Percentiles rank a stretch among this genome's conserved stretches.
Conservation (phyloP, 2,888 invertebrate genomes). For the Orthonevra nobilis region DNA sequence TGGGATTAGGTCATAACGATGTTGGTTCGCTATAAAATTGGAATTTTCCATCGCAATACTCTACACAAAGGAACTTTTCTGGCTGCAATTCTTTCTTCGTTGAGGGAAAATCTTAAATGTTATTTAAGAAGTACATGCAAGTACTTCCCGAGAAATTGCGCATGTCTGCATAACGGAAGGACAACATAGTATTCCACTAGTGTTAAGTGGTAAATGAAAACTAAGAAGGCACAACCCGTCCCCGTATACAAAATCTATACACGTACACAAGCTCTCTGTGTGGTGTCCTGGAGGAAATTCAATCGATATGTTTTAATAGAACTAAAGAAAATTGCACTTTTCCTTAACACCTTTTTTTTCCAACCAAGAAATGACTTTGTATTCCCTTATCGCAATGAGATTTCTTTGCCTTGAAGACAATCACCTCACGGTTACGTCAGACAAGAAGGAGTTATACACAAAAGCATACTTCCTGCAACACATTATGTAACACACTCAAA, state of each 20-base stretch:
- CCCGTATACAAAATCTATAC: conserved; percentile 54
- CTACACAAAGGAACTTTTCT: too few species aligned
- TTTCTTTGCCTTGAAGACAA: neutral
- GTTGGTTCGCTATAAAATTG: too few species aligned
- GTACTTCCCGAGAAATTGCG: conserved; percentile 34
- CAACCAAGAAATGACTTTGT: neutral
- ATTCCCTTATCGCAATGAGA: neutral
- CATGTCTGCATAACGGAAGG: conserved; percentile 54
- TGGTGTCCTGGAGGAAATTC: conserved; percentile 42
- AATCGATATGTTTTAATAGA: conserved; percentile 54
- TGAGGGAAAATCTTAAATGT: conserved; percentile 5
- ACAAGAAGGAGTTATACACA: conserved; percentile 29
- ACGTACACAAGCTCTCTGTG: conserved; percentile 5
- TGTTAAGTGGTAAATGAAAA: conserved; percentile 62
- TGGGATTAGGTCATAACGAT: too few species aligned
- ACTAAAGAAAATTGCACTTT: conserved; percentile 13
- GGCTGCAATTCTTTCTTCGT: neutral
- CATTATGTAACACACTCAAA: conserved; percentile 54
- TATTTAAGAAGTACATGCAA: conserved; percentile 7
- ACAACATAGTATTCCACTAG: conserved; percentile 47
- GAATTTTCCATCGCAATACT: neutral
- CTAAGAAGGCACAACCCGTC: conserved; percentile 26
- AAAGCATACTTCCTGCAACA: conserved; percentile 7
- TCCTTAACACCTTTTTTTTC: neutral
- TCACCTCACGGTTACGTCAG: conserved; percentile 27